A percentile compares a stretch with the other conserved stretches of the same genome.
Evolutionary conservation across 2,888 invertebrate genomes (phyloP).

Genomic region (Thelaira solivaga): DNA sequence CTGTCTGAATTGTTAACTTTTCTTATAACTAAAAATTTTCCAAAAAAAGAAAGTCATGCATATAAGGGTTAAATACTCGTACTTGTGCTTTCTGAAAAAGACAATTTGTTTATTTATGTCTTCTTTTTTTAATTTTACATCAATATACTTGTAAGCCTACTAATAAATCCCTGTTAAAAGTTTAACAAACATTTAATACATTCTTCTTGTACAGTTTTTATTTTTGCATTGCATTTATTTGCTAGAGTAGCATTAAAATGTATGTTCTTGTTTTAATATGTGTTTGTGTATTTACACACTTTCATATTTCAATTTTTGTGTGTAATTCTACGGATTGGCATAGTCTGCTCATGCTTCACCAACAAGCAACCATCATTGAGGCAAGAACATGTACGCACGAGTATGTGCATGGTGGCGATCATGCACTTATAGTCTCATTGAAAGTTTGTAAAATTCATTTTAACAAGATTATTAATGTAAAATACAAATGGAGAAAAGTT

Average conservation of each 20-base stretch:
- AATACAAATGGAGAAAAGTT: slow-evolving; percentile 13
- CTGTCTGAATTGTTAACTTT: too few species aligned
- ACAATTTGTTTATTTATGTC: too few species aligned
- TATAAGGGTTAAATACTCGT: too few species aligned
- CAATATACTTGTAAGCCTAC: slow-evolving; percentile 3
- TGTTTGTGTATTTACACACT: background rate
- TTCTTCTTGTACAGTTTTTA: background rate
- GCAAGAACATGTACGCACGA: background rate
- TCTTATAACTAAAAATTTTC: too few species aligned
- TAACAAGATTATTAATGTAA: slow-evolving; percentile 36
- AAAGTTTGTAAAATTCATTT: slow-evolving; percentile 27
- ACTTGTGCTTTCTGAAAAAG: too few species aligned
- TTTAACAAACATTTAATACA: slow-evolving; percentile 34
- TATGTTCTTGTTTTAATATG: background rate
- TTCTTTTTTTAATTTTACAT: too few species aligned
- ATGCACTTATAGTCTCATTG: background rate
- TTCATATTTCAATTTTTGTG: background rate
- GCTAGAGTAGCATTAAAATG: background rate
- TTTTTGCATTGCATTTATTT: background rate
- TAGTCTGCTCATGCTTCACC: slow-evolving; percentile 4
- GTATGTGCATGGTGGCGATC: background rate
- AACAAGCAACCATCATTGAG: background rate
- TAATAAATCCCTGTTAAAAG: slow-evolving; percentile 41
- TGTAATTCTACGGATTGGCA: slow-evolving; percentile 1
- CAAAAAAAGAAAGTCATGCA: too few species aligned